Percentiles rank a stretch among this genome's conserved stretches.
Conservation (phyloP, 1,140 invertebrate species). For the Drosophila lowei region DNA sequence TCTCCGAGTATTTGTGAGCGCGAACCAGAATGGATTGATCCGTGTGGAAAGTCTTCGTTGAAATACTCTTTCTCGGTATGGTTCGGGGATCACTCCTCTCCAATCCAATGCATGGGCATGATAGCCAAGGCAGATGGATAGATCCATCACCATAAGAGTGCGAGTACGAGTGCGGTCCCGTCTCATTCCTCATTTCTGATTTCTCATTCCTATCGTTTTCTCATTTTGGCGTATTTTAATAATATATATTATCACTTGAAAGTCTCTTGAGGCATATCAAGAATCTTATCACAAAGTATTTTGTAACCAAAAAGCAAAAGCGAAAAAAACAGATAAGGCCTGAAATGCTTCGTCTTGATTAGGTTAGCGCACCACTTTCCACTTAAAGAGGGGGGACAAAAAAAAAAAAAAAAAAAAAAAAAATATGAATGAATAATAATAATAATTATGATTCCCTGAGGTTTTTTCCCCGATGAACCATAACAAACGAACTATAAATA, state of each 20-base stretch:
- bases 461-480: constrained; percentile 32
- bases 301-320: constrained; percentile 61
- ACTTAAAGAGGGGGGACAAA: constrained; percentile 17
- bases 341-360: constrained; percentile 69
- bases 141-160: neutral
- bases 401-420: neutral
- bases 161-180: too few relatives aligned
- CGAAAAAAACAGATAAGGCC: constrained; percentile 58
- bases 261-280: constrained; percentile 55
- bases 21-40: constrained; percentile 27
- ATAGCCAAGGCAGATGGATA: constrained; percentile 3
- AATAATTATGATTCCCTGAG: constrained; percentile 42
- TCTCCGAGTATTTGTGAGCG: constrained; percentile 15
- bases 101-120: neutral
- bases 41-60: constrained; percentile 8
- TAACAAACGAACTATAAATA: constrained; percentile 41
- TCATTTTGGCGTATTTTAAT: constrained; percentile 59
- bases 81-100: neutral
- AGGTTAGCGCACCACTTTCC: constrained; percentile 37
- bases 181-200: neutral
- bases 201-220: constrained; percentile 10
- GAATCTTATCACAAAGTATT: constrained; percentile 67
- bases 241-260: constrained; percentile 64
- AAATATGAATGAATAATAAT: constrained; percentile 32
- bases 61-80: constrained; percentile 19